Percentiles rank a stretch among this genome's conserved stretches.
Conservation (phyloP, 1,140 invertebrate genomes). For the Diprion similis region DNA sequence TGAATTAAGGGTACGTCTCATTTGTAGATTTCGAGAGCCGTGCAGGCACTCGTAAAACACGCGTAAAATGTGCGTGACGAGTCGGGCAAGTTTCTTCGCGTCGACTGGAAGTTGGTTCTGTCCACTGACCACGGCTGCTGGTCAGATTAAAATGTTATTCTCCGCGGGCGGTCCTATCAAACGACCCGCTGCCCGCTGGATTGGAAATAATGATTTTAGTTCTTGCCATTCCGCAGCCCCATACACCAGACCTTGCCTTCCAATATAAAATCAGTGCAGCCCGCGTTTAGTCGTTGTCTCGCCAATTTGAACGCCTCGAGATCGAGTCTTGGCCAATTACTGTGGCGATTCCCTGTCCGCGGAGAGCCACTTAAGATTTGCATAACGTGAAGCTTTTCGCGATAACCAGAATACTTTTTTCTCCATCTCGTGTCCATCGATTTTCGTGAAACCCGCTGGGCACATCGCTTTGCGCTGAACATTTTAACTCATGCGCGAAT, state of each 20-base stretch:
- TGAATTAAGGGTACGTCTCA: no score
- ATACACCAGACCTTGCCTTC: background rate
- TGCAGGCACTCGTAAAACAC: no score
- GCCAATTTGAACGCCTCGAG: constrained; percentile 10
- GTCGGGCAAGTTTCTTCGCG: background rate
- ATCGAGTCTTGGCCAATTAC: background rate
- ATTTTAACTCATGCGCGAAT: no score
- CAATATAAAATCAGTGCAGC: background rate
- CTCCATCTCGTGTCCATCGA: no score
- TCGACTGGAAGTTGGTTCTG: background rate
- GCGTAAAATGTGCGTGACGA: no score
- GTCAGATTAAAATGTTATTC: constrained; percentile 46
- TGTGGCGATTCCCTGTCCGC: background rate
- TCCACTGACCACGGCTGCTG: constrained; percentile 15
- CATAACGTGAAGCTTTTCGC: no score
- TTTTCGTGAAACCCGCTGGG: no score
- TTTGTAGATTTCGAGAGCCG: no score
- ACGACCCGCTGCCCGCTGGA: constrained; percentile 32
- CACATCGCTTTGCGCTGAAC: no score
- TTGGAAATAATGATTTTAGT: constrained; percentile 39
- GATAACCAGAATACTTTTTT: no score
- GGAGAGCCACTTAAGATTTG: no score
- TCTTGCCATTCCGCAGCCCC: constrained; percentile 22
- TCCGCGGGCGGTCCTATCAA: constrained; percentile 42
- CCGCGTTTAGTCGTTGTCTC: background rate